Base-by-base conservation (phyloP, 2,888 invertebrate genomes). In the Chrysomela aeneicollis region DNA sequence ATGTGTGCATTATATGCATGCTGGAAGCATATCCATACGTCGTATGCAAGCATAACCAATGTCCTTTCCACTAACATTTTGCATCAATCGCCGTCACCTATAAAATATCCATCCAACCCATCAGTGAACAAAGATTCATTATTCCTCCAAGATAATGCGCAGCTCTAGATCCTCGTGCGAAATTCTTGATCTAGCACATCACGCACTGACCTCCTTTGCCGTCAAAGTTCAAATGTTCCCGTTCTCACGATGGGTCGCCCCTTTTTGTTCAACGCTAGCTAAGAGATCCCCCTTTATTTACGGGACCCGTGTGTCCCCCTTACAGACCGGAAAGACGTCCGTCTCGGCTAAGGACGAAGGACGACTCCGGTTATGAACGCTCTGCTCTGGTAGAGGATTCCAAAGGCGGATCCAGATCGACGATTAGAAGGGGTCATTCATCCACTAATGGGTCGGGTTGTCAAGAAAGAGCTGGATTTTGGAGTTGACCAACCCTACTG, bases 321-420 rank as follows among this genome's bases (percentile, higher is more conserved):
- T 18, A 50, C 49, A n/a, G 26, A 61, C 51, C 68, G 70, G 72
- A 72, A 72, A 63, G 64, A 65, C 69, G 70, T 69, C 64, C 64
- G 54, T 69, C 70, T 72, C 69, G 64, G 58, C 65, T 60, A 67
- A 71, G 66, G 63, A 61, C 62, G 63, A 65, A 61, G 68, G 66
- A 61, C 68, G 63, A 63, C 62, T n/a, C n/a, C n/a, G n/a, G n/a
- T n/a, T n/a, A n/a, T n/a, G n/a, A n/a, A n/a, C n/a, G n/a, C n/a
- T n/a, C n/a, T n/a, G n/a, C n/a, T n/a, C n/a, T n/a, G n/a, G n/a
- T n/a, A n/a, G n/a, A n/a, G n/a, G n/a, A n/a, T n/a, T n/a, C n/a
- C n/a, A n/a, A n/a, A n/a, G n/a, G n/a, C n/a, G n/a, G n/a, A n/a
- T n/a, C n/a, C n/a, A n/a, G n/a, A n/a, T n/a, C n/a, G n/a, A n/a